phyloP scores from a whole-genome alignment of 1,140 invertebrate genomes.

The Luehdorfia chinensis region DNA sequence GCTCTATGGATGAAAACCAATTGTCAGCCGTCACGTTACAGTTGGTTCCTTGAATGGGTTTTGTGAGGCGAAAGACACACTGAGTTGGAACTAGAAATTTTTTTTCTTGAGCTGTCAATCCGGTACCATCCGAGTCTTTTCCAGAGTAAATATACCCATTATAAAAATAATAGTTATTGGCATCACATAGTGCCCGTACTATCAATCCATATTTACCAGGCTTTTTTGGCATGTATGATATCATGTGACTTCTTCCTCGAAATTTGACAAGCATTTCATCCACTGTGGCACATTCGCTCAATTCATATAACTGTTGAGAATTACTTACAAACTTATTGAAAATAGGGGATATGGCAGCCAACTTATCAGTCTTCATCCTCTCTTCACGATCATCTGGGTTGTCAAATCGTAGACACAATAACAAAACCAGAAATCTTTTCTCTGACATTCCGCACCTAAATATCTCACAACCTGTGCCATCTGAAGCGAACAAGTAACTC shows the following conservation, averaged over 20 bases:
- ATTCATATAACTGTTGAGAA: slow-evolving; percentile 33
- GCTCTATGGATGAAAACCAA: slow-evolving; percentile 27
- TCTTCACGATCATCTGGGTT: slow-evolving; percentile 25
- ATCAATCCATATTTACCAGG: slow-evolving; percentile 21
- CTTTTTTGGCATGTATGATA: slow-evolving; percentile 27
- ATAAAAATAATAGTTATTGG: slow-evolving; percentile 25
- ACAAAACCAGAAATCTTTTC: slow-evolving; percentile 25
- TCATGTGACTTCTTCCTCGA: slow-evolving; percentile 26
- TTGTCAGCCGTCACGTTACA: slow-evolving; percentile 32
- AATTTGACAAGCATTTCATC: slow-evolving; percentile 57
- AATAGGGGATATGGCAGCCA: slow-evolving; percentile 39
- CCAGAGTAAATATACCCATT: slow-evolving; percentile 29
- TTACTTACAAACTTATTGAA: slow-evolving; percentile 54
- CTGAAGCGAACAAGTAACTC: slow-evolving; percentile 27
- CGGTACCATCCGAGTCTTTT: slow-evolving; percentile 23
- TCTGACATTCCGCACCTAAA: slow-evolving; percentile 27
- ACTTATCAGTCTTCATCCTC: slow-evolving; percentile 22
- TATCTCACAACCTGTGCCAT: slow-evolving; percentile 30
- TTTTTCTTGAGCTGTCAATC: slow-evolving; percentile 24
- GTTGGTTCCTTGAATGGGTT: slow-evolving; percentile 22
- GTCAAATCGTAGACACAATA: slow-evolving; percentile 25
- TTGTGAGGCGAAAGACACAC: slow-evolving; percentile 27
- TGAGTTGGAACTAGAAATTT: slow-evolving; percentile 29
- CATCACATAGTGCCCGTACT: slow-evolving; percentile 21
- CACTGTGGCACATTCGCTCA: slow-evolving; percentile 27